These are phyloP conservation scores for Todus mexicanus DNA, from an alignment of 2,797 vertebrate species.

Conservation along the genomic window DNA sequence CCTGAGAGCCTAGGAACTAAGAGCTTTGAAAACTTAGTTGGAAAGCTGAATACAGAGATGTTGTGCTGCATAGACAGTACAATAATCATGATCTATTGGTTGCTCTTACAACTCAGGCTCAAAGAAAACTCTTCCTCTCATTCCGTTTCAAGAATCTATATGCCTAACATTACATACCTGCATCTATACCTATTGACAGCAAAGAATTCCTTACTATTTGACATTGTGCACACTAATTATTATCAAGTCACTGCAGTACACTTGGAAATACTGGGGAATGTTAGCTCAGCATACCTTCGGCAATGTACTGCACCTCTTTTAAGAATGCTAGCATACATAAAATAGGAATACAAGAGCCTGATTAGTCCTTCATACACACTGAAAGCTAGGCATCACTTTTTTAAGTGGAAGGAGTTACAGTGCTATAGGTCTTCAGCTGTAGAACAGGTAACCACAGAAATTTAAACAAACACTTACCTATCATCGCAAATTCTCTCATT, in stretches of 20 bases:
- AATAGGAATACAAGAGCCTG: not conserved
- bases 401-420: not conserved
- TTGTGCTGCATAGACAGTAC: not conserved
- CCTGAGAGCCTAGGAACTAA: not conserved
- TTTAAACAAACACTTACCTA: not conserved
- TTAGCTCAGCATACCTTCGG: slow-evolving; percentile 1
- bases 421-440: not conserved
- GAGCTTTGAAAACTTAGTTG: not conserved
- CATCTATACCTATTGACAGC: not conserved
- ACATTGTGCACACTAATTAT: slow-evolving; percentile 1
- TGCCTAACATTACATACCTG: not conserved
- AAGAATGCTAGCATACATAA: not conserved
- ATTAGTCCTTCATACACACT: not conserved
- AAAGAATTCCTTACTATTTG: not conserved
- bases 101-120: not conserved
- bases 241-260: not conserved
- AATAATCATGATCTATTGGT: not conserved
- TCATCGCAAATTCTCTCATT: not conserved
- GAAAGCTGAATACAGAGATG: not conserved
- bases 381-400: not conserved
- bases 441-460: not conserved
- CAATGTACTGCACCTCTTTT: not conserved
- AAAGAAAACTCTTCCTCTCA: not conserved
- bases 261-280: not conserved
- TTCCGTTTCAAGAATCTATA: not conserved